Base-by-base conservation (phyloP, 2,797 vertebrate species). In the Ctenosaura bakeri region DNA sequence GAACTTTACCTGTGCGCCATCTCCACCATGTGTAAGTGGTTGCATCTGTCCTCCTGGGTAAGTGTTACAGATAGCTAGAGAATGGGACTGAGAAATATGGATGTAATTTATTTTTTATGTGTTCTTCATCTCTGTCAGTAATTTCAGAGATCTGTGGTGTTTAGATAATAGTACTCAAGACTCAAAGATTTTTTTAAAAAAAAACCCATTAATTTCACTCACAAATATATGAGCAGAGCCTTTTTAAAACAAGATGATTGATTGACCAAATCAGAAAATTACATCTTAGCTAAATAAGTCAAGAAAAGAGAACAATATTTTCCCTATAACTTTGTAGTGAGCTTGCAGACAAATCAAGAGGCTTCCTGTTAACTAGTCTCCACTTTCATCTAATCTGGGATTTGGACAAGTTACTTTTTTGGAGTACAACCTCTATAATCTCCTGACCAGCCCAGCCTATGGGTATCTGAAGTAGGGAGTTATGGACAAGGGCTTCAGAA, bases 1-100 rank as follows among this genome's bases (percentile, higher is more conserved):
- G 98, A 99, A 99, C 96, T 98, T 99, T 94, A 99, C 99, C 91
- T 99, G 99, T 90, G 97, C 98, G 26, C 99, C 98, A 52, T 98
- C 97, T 89, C 98, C 98, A 79, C 98, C 98, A 3, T 99, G 99
- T 96, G 98, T 98, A 94, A 98, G 98, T 74, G 99, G 99, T 94
- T 99, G 99, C 90, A 96, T 99, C 94, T 99, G 99, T 66, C 98
- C 98, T 86, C 95, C 98, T 74, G 99, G 99, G 99, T 99, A 98
- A 98, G 98, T 18, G 81, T 81, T 77, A 56, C 82, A 14, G 13
- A 94, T 32, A 76, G 42, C 3, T 42, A 92, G 38, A 13, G 13
- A 22, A 32, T 42, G 12, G 46, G 22, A 90, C 5, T 88, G 20
- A 89, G 90, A 89, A 90, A 85, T 1, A 0, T 16, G 78, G 10